Percentiles rank a stretch among this genome's conserved stretches.
Conservation (phyloP, 2,797 vertebrate species). For the Manis crassicaudata region DNA sequence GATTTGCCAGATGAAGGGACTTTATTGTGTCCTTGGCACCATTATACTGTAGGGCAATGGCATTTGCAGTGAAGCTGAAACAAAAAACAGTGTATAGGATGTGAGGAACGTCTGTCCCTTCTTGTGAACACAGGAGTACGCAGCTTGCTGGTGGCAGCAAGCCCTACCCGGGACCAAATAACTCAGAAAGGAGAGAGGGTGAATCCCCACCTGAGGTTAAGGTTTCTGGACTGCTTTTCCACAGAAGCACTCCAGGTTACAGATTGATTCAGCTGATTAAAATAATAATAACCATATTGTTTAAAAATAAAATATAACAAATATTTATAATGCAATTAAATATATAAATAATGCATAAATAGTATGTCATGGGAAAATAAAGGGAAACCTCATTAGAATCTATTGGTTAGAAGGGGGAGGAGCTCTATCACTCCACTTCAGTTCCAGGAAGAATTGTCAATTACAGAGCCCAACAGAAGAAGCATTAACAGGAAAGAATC, state of each 20-base stretch:
- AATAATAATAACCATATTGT: neutral
- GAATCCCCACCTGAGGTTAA: neutral
- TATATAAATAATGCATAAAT: neutral
- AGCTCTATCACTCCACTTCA: too few relatives aligned
- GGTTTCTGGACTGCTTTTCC: neutral
- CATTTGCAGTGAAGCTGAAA: slow-evolving; percentile 1
- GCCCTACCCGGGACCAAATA: neutral
- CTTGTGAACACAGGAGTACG: neutral
- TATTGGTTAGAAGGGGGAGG: too few relatives aligned
- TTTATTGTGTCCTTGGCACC: neutral
- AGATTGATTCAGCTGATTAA: slow-evolving; percentile 23
- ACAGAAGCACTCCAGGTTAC: neutral
- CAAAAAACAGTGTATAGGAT: slow-evolving; percentile 13
- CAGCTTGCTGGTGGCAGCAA: neutral
- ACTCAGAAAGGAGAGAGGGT: neutral
- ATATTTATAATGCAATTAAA: neutral
- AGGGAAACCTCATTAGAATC: too few relatives aligned
- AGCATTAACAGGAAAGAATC: too few relatives aligned
- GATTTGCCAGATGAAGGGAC: neutral
- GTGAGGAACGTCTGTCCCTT: neutral
- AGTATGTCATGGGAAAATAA: neutral
- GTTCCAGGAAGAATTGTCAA: too few relatives aligned
- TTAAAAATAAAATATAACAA: neutral
- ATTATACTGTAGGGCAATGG: neutral
- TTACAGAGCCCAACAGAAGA: too few relatives aligned